Evolutionary conservation across 2,113 vertebrate species (phyloP).

Genomic region (Patagioenas fasciata): DNA sequence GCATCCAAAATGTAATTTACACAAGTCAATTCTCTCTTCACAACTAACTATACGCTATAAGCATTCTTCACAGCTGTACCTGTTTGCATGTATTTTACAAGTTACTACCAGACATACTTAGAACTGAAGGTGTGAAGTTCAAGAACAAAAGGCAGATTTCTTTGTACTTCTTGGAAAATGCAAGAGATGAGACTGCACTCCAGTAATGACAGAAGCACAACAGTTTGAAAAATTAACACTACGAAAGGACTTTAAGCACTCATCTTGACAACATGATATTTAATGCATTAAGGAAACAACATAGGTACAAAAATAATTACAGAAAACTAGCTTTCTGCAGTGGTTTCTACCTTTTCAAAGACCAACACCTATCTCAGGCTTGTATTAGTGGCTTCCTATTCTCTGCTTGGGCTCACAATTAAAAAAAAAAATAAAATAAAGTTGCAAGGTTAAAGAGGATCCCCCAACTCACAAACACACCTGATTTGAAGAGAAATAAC

Average conservation of each 20-base stretch:
- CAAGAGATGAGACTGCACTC: neutral
- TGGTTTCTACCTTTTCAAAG: neutral
- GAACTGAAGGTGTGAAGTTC: neutral
- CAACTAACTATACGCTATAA: neutral
- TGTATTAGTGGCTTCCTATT: neutral
- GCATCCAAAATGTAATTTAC: neutral
- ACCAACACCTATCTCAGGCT: neutral
- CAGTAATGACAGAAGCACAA: neutral
- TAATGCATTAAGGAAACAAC: neutral
- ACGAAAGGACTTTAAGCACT: neutral
- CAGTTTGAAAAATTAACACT: neutral
- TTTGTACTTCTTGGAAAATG: neutral
- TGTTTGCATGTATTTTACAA: neutral
- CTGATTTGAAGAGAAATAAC: neutral
- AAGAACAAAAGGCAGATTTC: neutral
- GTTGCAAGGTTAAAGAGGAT: neutral
- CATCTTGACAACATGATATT: neutral
- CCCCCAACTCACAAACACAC: neutral
- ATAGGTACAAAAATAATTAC: neutral
- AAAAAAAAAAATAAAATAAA: neutral
- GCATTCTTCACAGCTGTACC: neutral
- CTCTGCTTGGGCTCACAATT: neutral
- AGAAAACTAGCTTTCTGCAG: neutral
- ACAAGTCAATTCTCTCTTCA: neutral
- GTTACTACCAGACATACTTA: neutral